Evolutionary conservation across 2,797 vertebrate genomes (phyloP).

Genomic region (Anguilla pacifica): DNA sequence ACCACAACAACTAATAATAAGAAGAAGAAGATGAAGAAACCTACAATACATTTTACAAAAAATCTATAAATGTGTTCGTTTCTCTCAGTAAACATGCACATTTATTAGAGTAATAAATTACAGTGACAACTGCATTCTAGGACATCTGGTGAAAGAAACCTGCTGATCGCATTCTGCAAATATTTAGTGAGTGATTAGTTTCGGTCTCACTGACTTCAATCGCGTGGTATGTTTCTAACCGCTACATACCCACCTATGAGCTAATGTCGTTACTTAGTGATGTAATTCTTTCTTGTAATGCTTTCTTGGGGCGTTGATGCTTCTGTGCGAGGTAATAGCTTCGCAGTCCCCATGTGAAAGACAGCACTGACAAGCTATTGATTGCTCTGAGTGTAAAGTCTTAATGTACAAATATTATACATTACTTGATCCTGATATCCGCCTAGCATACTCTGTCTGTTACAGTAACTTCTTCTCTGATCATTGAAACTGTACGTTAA

Average conservation of each 20-base stretch:
- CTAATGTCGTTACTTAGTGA: neutral
- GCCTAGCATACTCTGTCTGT: neutral
- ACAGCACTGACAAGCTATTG: neutral
- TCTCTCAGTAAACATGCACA: neutral
- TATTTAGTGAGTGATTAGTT: conserved; percentile 20
- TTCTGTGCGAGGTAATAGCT: neutral
- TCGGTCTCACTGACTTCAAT: conserved; percentile 26
- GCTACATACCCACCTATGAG: neutral
- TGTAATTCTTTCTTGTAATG: conserved; percentile 23
- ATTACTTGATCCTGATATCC: neutral
- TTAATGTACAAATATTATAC: neutral
- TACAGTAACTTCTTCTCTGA: neutral
- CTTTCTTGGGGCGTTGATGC: neutral
- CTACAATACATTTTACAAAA: neutral
- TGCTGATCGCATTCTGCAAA: conserved; percentile 26
- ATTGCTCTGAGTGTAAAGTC: neutral
- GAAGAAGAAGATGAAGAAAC: neutral
- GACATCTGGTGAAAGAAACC: conserved; percentile 7
- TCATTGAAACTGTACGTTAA: neutral
- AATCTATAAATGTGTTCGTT: neutral
- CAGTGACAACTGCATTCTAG: conserved; percentile 18
- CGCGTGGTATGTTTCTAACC: conserved; percentile 25
- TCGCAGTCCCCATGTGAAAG: neutral
- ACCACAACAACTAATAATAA: too few relatives aligned
- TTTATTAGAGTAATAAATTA: conserved; percentile 23